phyloP scores from a whole-genome alignment of 1,140 invertebrate species.

The Megalopta genalis region DNA sequence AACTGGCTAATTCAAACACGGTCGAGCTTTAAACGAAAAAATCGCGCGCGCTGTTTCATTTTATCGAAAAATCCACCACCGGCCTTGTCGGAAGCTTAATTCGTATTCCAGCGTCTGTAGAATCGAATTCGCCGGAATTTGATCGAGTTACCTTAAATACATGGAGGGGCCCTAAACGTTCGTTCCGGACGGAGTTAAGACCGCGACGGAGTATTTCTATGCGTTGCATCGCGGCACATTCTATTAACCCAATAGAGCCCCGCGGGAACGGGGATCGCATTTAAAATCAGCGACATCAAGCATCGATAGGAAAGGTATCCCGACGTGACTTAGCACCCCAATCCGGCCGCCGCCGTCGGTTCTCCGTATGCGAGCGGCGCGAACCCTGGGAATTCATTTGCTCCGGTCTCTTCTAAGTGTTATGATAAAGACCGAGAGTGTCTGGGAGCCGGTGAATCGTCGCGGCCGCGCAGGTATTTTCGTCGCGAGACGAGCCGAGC shows the following conservation, averaged over 20 bases:
- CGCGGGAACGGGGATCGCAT: constrained; percentile 31
- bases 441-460: constrained; percentile 44
- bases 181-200: neutral
- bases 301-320: constrained; percentile 45
- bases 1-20: too few relatives aligned
- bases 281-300: constrained; percentile 29
- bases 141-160: neutral
- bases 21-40: too few relatives aligned
- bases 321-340: constrained; percentile 57
- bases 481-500: constrained; percentile 34
- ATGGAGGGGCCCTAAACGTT: neutral
- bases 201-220: constrained; percentile 22
- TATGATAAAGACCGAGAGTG: constrained; percentile 63
- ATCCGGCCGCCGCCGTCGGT: neutral
- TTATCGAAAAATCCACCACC: too few relatives aligned
- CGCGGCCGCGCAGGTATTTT: constrained; percentile 53
- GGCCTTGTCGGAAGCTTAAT: too few relatives aligned
- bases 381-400: constrained; percentile 61
- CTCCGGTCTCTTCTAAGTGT: constrained; percentile 51
- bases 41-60: too few relatives aligned
- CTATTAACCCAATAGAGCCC: constrained; percentile 33
- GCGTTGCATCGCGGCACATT: constrained; percentile 27
- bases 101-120: too few relatives aligned
- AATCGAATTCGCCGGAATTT: neutral
- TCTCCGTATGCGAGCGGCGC: constrained; percentile 54